Evolutionary conservation across 2,888 invertebrate species (phyloP), one percentile per base, ranked within the genome.

Genomic region (Stomorhina lunata): DNA sequence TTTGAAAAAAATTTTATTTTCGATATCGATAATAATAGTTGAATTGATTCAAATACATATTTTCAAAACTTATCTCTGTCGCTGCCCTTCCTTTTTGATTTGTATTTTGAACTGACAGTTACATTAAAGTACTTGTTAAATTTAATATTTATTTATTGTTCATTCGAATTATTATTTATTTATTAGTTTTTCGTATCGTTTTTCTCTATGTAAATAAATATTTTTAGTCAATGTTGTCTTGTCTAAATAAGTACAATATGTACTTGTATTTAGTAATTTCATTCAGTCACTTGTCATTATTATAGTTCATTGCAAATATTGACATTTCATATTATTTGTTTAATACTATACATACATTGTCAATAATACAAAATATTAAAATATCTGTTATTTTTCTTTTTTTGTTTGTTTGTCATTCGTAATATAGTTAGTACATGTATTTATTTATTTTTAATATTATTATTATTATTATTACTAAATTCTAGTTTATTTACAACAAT

Each of bases 231-330:
- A n/a, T n/a, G n/a, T 48, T 48, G 15, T 27, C 29, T 34, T 55
- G 2, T 22, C 34, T 48, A n/a, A n/a, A n/a, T n/a, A n/a, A n/a
- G n/a, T n/a, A n/a, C n/a, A n/a, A n/a, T n/a, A n/a, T 17, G 20
- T 45, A 5, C 7, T 17, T 17, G 15, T 45, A 17, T 12, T 45
- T 4, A 17, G 25, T 55, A 9, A 65, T 37, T 48, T 72, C 50
- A n/a, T 34, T 7, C 10, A 37, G 27, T 25, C 29, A 65, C 40
- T 61, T 72, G 76, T 68, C 66, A 68, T 66, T 77, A 53, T 77
- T 72, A 53, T 77, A 71, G 77, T 77, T 77, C 66, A 77, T 53
- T 61, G 59, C 65, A 55, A 79, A 79, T 82, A 75, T 82, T 79
- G 65, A 75, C 75, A 63, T 48, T 77, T 27, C 43, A 29, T 40